phyloP scores from a whole-genome alignment of 2,888 invertebrate genomes.

The Notodonta dromedarius region DNA sequence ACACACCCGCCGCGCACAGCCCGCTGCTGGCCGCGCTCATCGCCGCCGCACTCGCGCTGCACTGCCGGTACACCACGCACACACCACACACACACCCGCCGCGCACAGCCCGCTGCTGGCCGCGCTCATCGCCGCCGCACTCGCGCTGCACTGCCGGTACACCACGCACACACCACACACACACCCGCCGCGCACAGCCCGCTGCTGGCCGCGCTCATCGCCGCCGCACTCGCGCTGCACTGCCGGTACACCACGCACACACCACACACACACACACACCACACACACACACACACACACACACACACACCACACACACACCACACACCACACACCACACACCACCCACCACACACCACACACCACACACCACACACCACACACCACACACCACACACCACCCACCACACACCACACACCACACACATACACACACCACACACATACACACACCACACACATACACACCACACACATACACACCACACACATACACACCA shows the following conservation, averaged over 20 bases:
- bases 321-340: conserved; percentile 63
- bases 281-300: too few species aligned
- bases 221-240: conserved; percentile 64
- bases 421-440: conserved; percentile 63
- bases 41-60: not conserved
- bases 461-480: too few species aligned
- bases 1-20: too few species aligned
- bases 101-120: conserved; percentile 57
- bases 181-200: conserved; percentile 44
- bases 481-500: too few species aligned
- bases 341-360: conserved; percentile 40
- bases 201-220: conserved; percentile 61
- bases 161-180: not conserved
- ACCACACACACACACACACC: too few species aligned
- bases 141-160: conserved; percentile 65
- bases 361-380: too few species aligned
- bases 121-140: conserved; percentile 66
- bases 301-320: conserved; percentile 55
- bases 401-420: too few species aligned
- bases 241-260: conserved; percentile 53
- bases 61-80: not conserved
- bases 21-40: too few species aligned
- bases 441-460: too few species aligned
- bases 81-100: conserved; percentile 12
- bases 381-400: too few species aligned